Base-by-base conservation (phyloP, 2,113 vertebrate species). In the Poeciliopsis retropinna region DNA sequence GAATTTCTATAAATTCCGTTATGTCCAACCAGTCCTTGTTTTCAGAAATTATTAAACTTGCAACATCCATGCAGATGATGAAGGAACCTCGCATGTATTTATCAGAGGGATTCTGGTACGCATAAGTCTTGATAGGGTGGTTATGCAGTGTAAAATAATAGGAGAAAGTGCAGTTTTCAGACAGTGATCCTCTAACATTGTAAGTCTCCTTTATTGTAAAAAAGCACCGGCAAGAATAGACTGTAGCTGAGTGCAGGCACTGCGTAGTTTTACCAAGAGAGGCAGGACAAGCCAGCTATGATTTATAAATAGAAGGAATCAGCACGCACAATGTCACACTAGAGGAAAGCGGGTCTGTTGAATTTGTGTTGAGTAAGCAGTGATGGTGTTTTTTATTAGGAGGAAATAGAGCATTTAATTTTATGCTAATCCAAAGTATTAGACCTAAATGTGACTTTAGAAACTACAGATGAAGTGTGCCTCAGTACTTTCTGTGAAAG, bases 301-400 rank as follows among this genome's bases (percentile, higher is more conserved):
- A 77, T 81, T 89, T 91, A 90, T 83, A 87, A 91, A 91, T 90
- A 88, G 86, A 85, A 88, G 80, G 85, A 88, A 88, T 90, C 79
- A 60, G 87, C 76, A 66, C 57, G 25, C 84, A 63, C 86, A 85
- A 67, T 89, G 88, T 85, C 84, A 88, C 9, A 76, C 79, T 83
- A 79, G 70, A 85, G 78, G 82, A 91, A 89, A 91, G 76, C 81
- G 67, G 83, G 83, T 82, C 84, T 79, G 71, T 73, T 82, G 73
- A 88, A 86, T 84, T 87, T 88, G 66, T 87, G 89, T 85, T 67
- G 84, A 91, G 82, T 85, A 78, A 88, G 87, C 89, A 89, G 67
- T 80, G 81, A 83, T 69, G 72, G 73, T 67, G 85, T 73, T 88
- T 61, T 37, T 91, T 88, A 85, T 86, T 76, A 75, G 60, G 71